A percentile compares a stretch with the other conserved stretches of the same genome.
phyloP scores from a whole-genome alignment of 2,113 vertebrate species.

The Cynoglossus semilaevis region DNA sequence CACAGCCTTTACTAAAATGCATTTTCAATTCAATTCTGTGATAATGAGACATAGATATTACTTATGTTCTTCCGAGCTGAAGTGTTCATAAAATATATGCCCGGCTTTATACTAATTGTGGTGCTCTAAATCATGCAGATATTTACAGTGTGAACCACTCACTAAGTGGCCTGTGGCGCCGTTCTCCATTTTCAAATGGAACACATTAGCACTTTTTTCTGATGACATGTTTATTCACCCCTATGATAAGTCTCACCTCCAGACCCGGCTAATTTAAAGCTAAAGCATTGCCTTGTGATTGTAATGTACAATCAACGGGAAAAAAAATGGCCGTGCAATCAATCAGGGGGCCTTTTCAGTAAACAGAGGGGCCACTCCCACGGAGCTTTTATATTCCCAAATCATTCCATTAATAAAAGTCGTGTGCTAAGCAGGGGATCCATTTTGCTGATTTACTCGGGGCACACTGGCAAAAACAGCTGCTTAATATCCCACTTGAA shows the following conservation, averaged over 20 bases:
- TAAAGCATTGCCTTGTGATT: conserved; percentile 61
- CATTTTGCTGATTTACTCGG: conserved; percentile 93
- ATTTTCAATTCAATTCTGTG: conserved; percentile 14
- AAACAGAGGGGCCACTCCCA: conserved; percentile 65
- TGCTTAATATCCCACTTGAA: conserved; percentile 94
- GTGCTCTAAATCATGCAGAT: conserved; percentile 47
- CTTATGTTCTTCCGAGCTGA: conserved; percentile 2
- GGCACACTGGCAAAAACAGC: conserved; percentile 86
- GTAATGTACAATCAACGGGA: conserved; percentile 54
- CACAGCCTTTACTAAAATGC: background rate
- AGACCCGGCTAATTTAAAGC: conserved; percentile 54
- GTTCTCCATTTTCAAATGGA: conserved; percentile 52
- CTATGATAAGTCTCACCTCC: conserved; percentile 51
- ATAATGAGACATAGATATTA: conserved; percentile 21
- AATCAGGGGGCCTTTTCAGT: conserved; percentile 65
- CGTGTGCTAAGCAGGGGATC: conserved; percentile 81
- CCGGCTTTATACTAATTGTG: conserved; percentile 26
- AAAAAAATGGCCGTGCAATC: conserved; percentile 55
- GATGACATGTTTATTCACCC: conserved; percentile 71
- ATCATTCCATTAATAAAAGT: conserved; percentile 92
- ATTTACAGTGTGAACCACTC: conserved; percentile 33
- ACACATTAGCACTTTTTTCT: conserved; percentile 64
- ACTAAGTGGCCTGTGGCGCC: conserved; percentile 21
- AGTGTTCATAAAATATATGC: conserved; percentile 4
- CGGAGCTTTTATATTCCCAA: conserved; percentile 79